Base-by-base conservation (phyloP, 2,113 vertebrate species). In the Ailurus styani region DNA sequence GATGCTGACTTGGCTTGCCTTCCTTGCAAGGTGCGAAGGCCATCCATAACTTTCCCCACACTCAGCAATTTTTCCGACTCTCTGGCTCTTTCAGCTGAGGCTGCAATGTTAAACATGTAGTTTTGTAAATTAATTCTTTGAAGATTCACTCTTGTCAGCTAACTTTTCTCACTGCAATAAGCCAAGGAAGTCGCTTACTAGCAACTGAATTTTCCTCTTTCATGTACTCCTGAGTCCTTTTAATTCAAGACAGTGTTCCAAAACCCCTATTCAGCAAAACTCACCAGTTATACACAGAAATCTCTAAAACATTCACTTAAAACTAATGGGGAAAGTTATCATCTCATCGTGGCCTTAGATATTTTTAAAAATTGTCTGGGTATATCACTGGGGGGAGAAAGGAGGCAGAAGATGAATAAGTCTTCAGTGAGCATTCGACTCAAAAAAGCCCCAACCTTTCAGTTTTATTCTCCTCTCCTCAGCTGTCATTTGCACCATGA, bases 51-150 rank as follows among this genome's bases (percentile, higher is more conserved):
- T 89, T 95, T 73, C 27, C 62, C 91, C 64, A 18, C 5, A 2
- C n/a, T 97, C 83, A 89, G 96, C 96, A 40, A 79, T 98, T 97
- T 72, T 79, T 52, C 62, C 0, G 2, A 3, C 77, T 95, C 91
- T 86, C 73, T 29, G 57, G 90, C 90, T 97, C 70, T 97, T 97
- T 97, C 29, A 13, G 96, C 96, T 98, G 98, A 82, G 77, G 94
- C 70, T 90, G 94, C 94, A 31, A 3, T 95, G n/a, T 45, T 94
- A 96, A 83, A 68, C 7, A 78, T 0, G 0, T 42, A 77, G 10
- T 54, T 98, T 95, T 86, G 85, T 84, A 97, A 98, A 97, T 88
- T 96, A 95, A 93, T 93, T 96, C 97, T 68, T 95, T 79, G 78
- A 98, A 97, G 84, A 92, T 42, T 90, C 86, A 91, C 93, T 66